Conservation (phyloP, 2,113 vertebrate species). For the Galeopterus variegatus region DNA sequence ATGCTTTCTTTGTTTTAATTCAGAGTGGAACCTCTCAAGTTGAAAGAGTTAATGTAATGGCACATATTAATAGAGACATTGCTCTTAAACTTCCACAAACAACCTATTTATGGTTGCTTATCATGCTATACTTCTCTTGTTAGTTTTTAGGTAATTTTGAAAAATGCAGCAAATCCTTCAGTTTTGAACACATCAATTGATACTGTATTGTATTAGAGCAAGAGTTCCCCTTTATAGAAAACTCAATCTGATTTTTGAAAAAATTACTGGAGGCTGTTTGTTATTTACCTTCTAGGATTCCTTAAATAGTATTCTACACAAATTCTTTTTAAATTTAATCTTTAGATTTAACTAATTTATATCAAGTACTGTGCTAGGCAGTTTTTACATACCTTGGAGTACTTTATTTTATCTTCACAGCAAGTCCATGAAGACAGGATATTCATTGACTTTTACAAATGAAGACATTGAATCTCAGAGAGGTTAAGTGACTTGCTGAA, state of each 20-base stretch:
- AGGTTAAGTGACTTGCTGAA: not conserved
- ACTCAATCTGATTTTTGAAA: not conserved
- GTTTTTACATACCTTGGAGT: not conserved
- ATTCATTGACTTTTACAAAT: not conserved
- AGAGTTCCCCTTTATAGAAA: not conserved
- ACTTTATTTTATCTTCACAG: not conserved
- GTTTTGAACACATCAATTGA: not conserved
- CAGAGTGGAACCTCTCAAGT: not conserved
- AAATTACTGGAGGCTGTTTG: not conserved
- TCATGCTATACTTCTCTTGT: not conserved
- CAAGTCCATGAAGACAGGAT: not conserved
- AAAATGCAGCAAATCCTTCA: not conserved
- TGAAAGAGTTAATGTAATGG: not conserved
- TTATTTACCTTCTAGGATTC: not conserved
- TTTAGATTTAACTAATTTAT: not conserved
- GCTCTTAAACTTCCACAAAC: not conserved
- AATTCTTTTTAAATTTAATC: slow-evolving; percentile 27
- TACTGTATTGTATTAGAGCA: not conserved
- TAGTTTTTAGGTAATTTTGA: not conserved
- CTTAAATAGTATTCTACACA: not conserved
- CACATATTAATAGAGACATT: not conserved
- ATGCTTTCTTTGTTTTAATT: slow-evolving; percentile 16
- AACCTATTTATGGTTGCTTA: not conserved
- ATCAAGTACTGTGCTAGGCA: not conserved
- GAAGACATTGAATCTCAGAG: not conserved